These are phyloP conservation scores for Drosophila quinaria DNA, from an alignment of 2,888 invertebrate species.

Conservation along the genomic window DNA sequence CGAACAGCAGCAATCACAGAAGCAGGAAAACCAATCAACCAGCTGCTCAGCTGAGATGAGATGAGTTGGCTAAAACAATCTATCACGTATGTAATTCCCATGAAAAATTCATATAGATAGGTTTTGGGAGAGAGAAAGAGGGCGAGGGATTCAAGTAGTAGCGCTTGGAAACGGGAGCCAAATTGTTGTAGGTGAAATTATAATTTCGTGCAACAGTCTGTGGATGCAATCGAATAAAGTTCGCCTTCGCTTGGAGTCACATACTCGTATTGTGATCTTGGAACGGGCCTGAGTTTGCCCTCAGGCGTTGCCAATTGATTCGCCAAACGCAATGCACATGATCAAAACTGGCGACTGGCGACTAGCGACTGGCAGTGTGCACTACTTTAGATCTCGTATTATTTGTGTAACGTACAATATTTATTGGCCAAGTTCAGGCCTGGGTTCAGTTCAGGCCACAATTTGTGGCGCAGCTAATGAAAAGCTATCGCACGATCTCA, in stretches of 20 bases:
- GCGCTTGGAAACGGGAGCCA: slow-evolving; percentile 69
- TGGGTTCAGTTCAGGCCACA: slow-evolving; percentile 66
- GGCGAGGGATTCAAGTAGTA: background rate
- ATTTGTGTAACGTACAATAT: slow-evolving; percentile 24
- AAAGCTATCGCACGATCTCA: slow-evolving; percentile 79
- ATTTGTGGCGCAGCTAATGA: slow-evolving; percentile 74
- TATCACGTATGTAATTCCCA: slow-evolving; percentile 85
- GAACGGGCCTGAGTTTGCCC: slow-evolving; percentile 25
- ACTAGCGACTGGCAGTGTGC: slow-evolving; percentile 32
- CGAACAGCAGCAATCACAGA: slow-evolving; percentile 53
- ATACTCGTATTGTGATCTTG: slow-evolving; percentile 46
- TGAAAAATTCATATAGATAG: slow-evolving; percentile 69
- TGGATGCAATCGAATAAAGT: slow-evolving; percentile 14
- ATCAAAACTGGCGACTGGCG: slow-evolving; percentile 26
- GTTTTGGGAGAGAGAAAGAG: background rate
- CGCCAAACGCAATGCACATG: slow-evolving; percentile 75
- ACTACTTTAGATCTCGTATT: slow-evolving; percentile 68
- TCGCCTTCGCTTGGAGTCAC: slow-evolving; percentile 44
- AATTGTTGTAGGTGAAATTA: slow-evolving; percentile 81
- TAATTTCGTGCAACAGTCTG: slow-evolving; percentile 67
- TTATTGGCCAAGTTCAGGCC: slow-evolving; percentile 58
- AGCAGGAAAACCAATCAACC: slow-evolving; percentile 64
- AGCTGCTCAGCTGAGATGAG: slow-evolving; percentile 52
- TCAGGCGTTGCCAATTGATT: slow-evolving; percentile 76
- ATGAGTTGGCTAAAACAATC: slow-evolving; percentile 56